phyloP scores from a whole-genome alignment of 2,797 vertebrate genomes.

The Chiloscyllium punctatum region DNA sequence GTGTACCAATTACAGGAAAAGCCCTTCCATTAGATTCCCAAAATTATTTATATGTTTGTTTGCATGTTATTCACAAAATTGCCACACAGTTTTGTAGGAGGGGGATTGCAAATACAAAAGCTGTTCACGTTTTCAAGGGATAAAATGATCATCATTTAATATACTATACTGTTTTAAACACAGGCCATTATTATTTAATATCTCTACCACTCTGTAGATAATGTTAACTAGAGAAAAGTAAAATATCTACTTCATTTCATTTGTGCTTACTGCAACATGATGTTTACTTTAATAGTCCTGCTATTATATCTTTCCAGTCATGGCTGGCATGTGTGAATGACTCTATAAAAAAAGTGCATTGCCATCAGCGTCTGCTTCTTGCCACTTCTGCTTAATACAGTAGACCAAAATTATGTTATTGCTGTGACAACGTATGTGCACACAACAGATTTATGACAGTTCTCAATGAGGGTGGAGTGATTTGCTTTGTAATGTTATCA shows the following conservation, averaged over 20 bases:
- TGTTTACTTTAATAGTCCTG: neutral
- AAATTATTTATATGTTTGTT: constrained; percentile 43
- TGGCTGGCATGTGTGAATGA: neutral
- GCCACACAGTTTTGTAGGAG: neutral
- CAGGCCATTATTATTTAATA: neutral
- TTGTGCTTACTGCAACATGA: neutral
- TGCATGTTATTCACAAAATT: neutral
- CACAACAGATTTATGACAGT: neutral
- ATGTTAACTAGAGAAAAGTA: neutral
- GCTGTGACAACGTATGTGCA: neutral
- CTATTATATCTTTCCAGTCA: neutral
- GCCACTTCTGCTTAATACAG: neutral
- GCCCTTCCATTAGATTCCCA: constrained; percentile 69
- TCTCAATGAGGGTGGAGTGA: neutral
- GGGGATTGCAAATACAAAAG: neutral
- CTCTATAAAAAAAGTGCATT: neutral
- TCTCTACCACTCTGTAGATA: neutral
- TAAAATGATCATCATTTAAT: neutral
- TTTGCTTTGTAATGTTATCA: constrained; percentile 25
- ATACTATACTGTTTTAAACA: neutral
- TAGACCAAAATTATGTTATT: neutral
- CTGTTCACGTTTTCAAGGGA: neutral
- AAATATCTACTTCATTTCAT: neutral
- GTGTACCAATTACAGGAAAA: constrained; percentile 86
- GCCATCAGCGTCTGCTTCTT: constrained; percentile 14